Percentiles rank a stretch among this genome's conserved stretches.
Conservation (phyloP, 2,797 vertebrate species). For the Chanos chanos region DNA sequence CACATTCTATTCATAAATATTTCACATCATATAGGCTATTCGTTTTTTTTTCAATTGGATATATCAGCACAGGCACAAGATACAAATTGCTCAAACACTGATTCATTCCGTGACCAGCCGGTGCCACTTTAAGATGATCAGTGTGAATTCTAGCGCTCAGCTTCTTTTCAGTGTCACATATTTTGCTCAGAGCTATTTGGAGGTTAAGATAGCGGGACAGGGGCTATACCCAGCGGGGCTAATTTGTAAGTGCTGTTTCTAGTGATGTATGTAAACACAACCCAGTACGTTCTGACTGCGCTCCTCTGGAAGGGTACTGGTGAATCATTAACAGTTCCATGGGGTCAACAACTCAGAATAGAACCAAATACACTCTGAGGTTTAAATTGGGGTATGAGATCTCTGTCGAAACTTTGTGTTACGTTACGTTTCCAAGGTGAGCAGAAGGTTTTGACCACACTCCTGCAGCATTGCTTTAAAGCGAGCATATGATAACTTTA, state of each 20-base stretch:
- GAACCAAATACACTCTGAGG: constrained; percentile 28
- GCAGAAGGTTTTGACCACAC: no score
- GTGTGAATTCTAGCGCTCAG: no score
- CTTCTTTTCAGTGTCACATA: constrained; percentile 31
- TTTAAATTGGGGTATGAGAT: constrained; percentile 6
- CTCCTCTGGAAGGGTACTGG: constrained; percentile 14
- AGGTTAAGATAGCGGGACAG: constrained; percentile 37
- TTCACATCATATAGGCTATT: no score
- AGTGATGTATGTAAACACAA: constrained; percentile 57
- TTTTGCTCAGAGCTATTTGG: constrained; percentile 41
- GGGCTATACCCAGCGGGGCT: constrained; percentile 59
- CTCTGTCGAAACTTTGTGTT: constrained; percentile 25
- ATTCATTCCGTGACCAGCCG: no score
- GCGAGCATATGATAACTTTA: no score
- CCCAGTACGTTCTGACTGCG: no score
- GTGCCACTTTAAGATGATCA: no score
- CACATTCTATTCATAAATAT: no score
- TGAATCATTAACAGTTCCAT: constrained; percentile 39
- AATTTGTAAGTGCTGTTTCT: constrained; percentile 55
- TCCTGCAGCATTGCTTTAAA: no score
- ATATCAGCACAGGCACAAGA: no score
- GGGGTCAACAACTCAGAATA: constrained; percentile 45
- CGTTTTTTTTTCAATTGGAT: no score
- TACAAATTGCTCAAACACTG: no score
- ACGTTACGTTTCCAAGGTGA: constrained; percentile 17